Evolutionary conservation across 2,797 vertebrate genomes (phyloP).

Genomic region (Mergus octosetaceus): DNA sequence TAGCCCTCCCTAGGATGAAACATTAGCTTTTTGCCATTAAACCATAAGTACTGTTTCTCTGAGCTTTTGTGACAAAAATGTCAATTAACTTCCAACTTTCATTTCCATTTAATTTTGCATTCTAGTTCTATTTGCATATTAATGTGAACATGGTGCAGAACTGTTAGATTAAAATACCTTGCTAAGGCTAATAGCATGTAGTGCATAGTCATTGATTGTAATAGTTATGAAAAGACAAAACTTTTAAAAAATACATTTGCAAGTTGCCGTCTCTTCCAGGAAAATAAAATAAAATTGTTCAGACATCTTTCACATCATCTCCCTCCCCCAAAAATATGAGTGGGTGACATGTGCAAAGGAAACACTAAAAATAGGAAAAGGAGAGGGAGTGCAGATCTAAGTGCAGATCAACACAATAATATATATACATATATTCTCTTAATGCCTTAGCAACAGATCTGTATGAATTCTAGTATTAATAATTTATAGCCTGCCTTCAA

Average conservation of each 20-base stretch:
- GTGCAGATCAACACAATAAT: conserved; percentile 29
- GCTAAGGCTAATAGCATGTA: conserved; percentile 62
- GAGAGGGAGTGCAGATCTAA: not conserved
- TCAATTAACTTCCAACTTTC: conserved; percentile 78
- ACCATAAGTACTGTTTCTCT: conserved; percentile 69
- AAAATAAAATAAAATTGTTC: not conserved
- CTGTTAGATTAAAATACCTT: conserved; percentile 72
- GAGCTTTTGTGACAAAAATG: conserved; percentile 78
- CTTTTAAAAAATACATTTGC: conserved; percentile 23
- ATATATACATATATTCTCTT: not conserved
- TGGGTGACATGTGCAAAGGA: not conserved
- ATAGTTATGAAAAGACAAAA: conserved; percentile 47
- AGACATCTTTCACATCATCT: not conserved
- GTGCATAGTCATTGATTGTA: conserved; percentile 65
- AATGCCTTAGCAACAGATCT: conserved; percentile 27
- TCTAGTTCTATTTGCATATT: conserved; percentile 77
- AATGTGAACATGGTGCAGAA: conserved; percentile 74
- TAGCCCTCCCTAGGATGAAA: conserved; percentile 77
- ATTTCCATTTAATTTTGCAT: conserved; percentile 78
- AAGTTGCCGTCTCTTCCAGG: not conserved
- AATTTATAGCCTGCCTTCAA: conserved; percentile 51
- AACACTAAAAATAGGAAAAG: not conserved
- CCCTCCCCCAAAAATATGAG: not conserved
- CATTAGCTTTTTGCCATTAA: conserved; percentile 78
- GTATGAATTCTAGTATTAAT: conserved; percentile 71